Percentiles rank a stretch among this genome's conserved stretches.
phyloP scores from a whole-genome alignment of 2,888 invertebrate species.

The Rutpela maculata region DNA sequence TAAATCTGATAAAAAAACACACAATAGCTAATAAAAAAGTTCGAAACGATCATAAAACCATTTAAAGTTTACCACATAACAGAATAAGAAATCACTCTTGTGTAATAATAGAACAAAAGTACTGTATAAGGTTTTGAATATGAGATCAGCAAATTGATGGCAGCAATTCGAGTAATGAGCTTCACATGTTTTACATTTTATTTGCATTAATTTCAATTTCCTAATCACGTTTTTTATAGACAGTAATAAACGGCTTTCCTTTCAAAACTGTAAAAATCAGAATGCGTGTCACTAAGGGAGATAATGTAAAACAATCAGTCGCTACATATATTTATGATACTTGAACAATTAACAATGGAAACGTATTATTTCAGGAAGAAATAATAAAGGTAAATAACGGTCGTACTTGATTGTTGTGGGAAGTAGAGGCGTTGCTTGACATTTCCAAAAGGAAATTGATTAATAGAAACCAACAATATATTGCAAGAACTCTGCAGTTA shows the following conservation, averaged over 20 bases:
- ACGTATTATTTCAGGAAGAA: conserved; percentile 39
- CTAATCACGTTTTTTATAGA: conserved; percentile 66
- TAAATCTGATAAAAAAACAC: conserved; percentile 4
- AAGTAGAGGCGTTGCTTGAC: conserved; percentile 15
- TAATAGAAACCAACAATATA: neutral
- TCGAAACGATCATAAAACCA: conserved; percentile 35
- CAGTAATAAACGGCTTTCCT: conserved; percentile 65
- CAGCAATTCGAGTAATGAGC: conserved; percentile 60
- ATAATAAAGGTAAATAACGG: conserved; percentile 34
- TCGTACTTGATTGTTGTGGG: conserved; percentile 29
- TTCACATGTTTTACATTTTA: conserved; percentile 67
- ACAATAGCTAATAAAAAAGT: conserved; percentile 30
- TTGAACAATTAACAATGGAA: conserved; percentile 61
- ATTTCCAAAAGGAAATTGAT: conserved; percentile 17
- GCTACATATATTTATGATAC: conserved; percentile 59
- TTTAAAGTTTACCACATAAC: conserved; percentile 8
- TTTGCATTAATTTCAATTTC: conserved; percentile 67
- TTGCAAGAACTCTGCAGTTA: neutral
- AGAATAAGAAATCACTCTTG: conserved; percentile 52
- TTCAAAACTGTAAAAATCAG: conserved; percentile 62
- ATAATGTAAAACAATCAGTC: conserved; percentile 41
- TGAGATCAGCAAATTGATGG: conserved; percentile 52
- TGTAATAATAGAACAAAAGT: conserved; percentile 53
- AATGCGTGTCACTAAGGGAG: conserved; percentile 59
- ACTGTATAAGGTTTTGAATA: conserved; percentile 54